Conservation (phyloP, 2,888 invertebrate species). For the Troides helena region DNA sequence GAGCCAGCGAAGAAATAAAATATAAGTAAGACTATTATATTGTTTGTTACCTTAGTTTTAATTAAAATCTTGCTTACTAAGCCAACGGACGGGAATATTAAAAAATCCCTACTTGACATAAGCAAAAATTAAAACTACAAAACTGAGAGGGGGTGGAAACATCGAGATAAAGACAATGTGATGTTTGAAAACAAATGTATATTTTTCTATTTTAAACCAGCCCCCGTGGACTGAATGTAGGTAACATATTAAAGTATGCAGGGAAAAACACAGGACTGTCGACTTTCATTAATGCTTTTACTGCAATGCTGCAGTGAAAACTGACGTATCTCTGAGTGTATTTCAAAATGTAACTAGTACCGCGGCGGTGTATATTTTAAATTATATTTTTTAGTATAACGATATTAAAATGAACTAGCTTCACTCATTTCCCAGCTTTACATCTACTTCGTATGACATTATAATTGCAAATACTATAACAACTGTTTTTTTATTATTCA, state of each 20-base stretch:
- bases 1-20: not conserved
- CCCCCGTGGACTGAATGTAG: conserved; percentile 1
- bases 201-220: conserved; percentile 16
- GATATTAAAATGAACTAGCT: no score
- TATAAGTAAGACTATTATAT: not conserved
- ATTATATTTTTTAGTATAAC: no score
- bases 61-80: conserved; percentile 4
- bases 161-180: conserved; percentile 17
- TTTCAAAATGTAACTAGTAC: not conserved
- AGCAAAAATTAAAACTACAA: conserved; percentile 13
- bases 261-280: conserved; percentile 13
- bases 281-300: conserved; percentile 19
- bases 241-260: conserved; percentile 21
- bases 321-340: not conserved
- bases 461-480: no score
- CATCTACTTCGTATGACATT: no score
- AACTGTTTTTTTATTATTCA: no score
- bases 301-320: conserved; percentile 2
- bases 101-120: conserved; percentile 9
- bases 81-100: not conserved
- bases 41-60: not conserved
- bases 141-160: not conserved
- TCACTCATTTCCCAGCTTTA: no score
- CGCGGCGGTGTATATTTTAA: not conserved
- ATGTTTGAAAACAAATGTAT: conserved; percentile 18